These are phyloP conservation scores for Drosophila leontia DNA, from an alignment of 1,140 invertebrate genomes.

Conservation along the genomic window DNA sequence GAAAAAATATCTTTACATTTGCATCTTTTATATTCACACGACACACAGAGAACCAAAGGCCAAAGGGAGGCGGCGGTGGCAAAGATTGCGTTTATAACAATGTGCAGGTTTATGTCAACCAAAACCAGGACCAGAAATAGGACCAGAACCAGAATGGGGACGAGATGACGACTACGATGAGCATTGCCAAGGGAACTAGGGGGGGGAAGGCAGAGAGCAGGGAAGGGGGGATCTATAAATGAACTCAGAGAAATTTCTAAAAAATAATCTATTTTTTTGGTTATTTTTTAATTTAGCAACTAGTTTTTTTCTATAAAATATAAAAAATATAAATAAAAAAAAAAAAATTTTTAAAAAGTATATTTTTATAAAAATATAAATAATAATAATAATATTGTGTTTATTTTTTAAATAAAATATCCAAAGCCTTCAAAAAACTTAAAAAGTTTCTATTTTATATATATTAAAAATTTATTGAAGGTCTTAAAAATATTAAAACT, in stretches of 20 bases:
- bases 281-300: background rate
- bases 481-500: too few species aligned
- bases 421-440: background rate
- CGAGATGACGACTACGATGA: constrained; percentile 7
- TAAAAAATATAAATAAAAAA: background rate
- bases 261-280: too few species aligned
- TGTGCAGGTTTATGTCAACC: constrained; percentile 65
- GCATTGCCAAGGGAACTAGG: constrained; percentile 2
- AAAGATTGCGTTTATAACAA: constrained; percentile 70
- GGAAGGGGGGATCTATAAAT: background rate
- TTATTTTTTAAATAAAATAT: too few species aligned
- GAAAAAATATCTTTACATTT: constrained; percentile 78
- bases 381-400: too few species aligned
- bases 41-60: constrained; percentile 49
- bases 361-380: too few species aligned
- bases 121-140: constrained; percentile 29
- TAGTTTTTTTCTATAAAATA: too few species aligned
- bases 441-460: background rate
- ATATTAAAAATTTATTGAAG: too few species aligned
- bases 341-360: background rate
- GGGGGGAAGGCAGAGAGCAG: background rate
- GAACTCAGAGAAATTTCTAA: background rate
- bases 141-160: constrained; percentile 21
- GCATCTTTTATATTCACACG: constrained; percentile 75
- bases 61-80: constrained; percentile 20